phyloP scores from a whole-genome alignment of 2,797 vertebrate species.

The Mus minutoides region DNA sequence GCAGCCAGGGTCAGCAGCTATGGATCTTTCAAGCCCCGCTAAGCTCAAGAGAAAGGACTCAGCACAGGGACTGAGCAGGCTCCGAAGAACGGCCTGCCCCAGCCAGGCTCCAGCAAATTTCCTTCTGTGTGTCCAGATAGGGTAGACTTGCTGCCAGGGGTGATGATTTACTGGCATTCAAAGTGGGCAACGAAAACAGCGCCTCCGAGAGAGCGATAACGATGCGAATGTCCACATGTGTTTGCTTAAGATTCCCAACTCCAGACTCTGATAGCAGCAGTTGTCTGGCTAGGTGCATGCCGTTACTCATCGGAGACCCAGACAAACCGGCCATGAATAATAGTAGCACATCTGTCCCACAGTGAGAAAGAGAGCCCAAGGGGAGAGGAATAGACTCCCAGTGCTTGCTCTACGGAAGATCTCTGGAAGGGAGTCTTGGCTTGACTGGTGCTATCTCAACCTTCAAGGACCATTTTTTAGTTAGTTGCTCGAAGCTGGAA shows the following conservation, averaged over 20 bases:
- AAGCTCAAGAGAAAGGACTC: conserved; percentile 11
- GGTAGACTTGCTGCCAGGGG: background rate
- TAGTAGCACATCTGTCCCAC: background rate
- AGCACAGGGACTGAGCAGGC: background rate
- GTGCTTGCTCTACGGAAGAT: rapidly evolving
- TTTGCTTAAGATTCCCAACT: conserved; percentile 55
- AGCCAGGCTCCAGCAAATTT: conserved; percentile 52
- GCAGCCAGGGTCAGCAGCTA: conserved; percentile 44
- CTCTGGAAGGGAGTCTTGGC: background rate
- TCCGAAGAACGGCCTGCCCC: background rate
- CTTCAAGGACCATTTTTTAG: background rate
- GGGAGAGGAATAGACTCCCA: background rate
- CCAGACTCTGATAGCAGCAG: conserved; percentile 5
- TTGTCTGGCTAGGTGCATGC: background rate
- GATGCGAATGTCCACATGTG: conserved; percentile 16
- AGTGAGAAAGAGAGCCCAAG: background rate
- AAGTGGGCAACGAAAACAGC: conserved; percentile 56
- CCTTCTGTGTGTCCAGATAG: conserved; percentile 68
- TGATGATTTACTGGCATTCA: background rate
- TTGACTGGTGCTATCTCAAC: background rate
- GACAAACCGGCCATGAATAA: background rate
- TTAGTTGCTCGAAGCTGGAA: background rate
- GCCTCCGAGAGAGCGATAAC: background rate
- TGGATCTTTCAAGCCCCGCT: conserved; percentile 68
- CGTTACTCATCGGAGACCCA: conserved; percentile 12